Conservation (phyloP, 92 coral and sea anemone species). For the Nematostella vectensis region DNA sequence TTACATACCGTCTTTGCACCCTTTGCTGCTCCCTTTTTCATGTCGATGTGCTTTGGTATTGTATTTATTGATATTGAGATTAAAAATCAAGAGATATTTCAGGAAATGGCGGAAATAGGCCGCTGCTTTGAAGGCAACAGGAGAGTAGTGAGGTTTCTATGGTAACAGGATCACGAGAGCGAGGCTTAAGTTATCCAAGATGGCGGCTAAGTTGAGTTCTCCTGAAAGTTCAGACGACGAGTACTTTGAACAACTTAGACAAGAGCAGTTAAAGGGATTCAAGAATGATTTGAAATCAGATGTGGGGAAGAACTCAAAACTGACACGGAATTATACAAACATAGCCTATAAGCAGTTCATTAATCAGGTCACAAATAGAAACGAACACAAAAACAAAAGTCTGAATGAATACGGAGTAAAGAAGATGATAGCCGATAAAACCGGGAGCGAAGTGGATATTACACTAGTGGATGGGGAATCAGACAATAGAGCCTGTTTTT, state of each 20-base stretch:
- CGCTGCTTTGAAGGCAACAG: background rate
- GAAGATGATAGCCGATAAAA: background rate
- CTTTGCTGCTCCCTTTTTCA: constrained; percentile 61
- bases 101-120: background rate
- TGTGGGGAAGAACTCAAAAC: too few relatives aligned
- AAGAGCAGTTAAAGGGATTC: too few relatives aligned
- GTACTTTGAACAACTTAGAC: background rate
- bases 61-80: background rate
- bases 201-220: background rate
- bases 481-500: background rate
- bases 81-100: background rate
- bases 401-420: too few relatives aligned
- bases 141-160: background rate
- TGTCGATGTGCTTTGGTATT: constrained; percentile 1
- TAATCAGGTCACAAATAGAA: too few relatives aligned
- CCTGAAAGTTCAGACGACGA: background rate
- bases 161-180: background rate
- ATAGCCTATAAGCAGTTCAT: background rate
- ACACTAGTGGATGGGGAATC: background rate
- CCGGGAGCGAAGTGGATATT: too few relatives aligned
- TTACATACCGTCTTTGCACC: constrained; percentile 54
- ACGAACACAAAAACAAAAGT: too few relatives aligned
- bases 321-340: background rate
- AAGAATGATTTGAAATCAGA: too few relatives aligned
- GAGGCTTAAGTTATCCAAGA: background rate